These are phyloP conservation scores for Pseudopleuronectes americanus DNA, from an alignment of 2,797 vertebrate species.

Conservation along the genomic window DNA sequence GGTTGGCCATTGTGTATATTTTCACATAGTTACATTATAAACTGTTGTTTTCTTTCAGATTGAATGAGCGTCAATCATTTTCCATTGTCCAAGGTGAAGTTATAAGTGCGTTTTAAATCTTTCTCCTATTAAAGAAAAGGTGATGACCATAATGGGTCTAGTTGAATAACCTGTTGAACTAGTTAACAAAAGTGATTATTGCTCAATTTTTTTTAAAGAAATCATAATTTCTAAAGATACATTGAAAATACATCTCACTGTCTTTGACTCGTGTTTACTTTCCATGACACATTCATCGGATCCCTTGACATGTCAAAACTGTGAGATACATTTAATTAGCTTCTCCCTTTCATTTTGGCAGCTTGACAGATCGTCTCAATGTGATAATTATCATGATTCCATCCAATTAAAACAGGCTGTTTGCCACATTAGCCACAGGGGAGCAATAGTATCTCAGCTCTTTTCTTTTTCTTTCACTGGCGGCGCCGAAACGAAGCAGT, in stretches of 20 bases:
- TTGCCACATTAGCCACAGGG: conserved; percentile 41
- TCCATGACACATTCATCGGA: conserved; percentile 22
- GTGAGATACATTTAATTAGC: conserved; percentile 65
- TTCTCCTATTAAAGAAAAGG: too few species aligned
- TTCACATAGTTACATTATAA: too few species aligned
- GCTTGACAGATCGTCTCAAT: conserved; percentile 59
- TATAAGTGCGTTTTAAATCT: too few species aligned
- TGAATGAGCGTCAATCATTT: too few species aligned
- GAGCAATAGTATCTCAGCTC: conserved; percentile 26
- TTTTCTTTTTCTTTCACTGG: conserved; percentile 39
- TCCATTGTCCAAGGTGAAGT: too few species aligned
- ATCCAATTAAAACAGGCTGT: conserved; percentile 43
- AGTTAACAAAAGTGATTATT: too few species aligned
- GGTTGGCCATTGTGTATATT: too few species aligned
- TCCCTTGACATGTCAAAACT: conserved; percentile 37
- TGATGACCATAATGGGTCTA: too few species aligned
- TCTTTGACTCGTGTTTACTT: conserved; percentile 14
- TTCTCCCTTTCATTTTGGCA: conserved; percentile 50
- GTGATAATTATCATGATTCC: conserved; percentile 51
- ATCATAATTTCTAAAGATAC: too few species aligned
- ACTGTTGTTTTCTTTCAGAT: too few species aligned
- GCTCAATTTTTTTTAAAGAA: too few species aligned
- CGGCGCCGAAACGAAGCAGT: conserved; percentile 16
- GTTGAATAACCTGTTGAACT: too few species aligned
- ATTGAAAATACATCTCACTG: not conserved